phyloP scores from a whole-genome alignment of 2,797 vertebrate species.

The Philypnodon macrostomus region DNA sequence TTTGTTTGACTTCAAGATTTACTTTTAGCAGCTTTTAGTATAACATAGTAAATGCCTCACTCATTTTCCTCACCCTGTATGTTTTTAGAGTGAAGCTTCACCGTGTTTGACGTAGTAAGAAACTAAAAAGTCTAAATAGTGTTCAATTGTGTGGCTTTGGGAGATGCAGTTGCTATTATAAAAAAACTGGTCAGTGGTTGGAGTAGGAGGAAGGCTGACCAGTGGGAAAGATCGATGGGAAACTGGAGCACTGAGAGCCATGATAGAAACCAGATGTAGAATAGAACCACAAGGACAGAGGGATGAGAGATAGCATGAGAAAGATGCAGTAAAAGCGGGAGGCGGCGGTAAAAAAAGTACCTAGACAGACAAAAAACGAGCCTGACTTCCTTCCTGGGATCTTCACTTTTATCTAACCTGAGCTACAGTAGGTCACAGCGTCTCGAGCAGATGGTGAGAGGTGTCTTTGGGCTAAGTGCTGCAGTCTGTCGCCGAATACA shows the following conservation, averaged over 20 bases:
- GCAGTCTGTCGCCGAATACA: neutral
- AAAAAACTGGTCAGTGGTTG: slow-evolving; percentile 29
- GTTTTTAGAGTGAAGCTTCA: too few relatives aligned
- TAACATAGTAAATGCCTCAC: too few relatives aligned
- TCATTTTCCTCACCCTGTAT: too few relatives aligned
- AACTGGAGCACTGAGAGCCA: slow-evolving; percentile 58
- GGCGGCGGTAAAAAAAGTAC: slow-evolving; percentile 2
- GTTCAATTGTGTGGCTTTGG: slow-evolving; percentile 16
- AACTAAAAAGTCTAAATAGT: slow-evolving; percentile 1
- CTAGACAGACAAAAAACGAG: slow-evolving; percentile 26
- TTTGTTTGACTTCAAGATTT: neutral
- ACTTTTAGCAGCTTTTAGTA: too few relatives aligned
- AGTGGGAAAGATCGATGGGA: slow-evolving; percentile 66
- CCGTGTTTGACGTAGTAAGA: neutral
- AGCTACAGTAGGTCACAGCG: slow-evolving; percentile 29
- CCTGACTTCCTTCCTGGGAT: slow-evolving; percentile 53
- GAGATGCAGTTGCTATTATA: slow-evolving; percentile 31
- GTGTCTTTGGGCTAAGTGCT: slow-evolving; percentile 8
- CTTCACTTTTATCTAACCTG: slow-evolving; percentile 36
- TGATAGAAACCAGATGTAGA: slow-evolving; percentile 74
- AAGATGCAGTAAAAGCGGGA: slow-evolving; percentile 13
- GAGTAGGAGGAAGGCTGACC: slow-evolving; percentile 36
- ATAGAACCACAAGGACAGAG: slow-evolving; percentile 20
- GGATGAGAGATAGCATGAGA: slow-evolving; percentile 20
- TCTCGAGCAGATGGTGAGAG: neutral